Percentiles rank a stretch among this genome's conserved stretches.
These are phyloP conservation scores for Periplaneta americana DNA, from an alignment of 1,140 invertebrate genomes.

Conservation along the genomic window DNA sequence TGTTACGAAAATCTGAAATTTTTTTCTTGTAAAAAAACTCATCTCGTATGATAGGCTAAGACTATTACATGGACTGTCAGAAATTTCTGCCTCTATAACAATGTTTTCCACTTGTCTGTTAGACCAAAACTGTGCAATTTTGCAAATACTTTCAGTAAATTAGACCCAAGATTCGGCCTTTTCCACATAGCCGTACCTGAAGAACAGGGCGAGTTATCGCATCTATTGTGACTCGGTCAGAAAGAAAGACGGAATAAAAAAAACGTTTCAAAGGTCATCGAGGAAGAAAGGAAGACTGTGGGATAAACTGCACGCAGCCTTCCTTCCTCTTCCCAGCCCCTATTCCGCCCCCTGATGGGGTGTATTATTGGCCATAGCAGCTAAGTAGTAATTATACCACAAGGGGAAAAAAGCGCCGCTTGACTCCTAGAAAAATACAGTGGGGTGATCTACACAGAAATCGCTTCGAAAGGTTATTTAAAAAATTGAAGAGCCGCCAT, in stretches of 20 bases:
- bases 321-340: neutral
- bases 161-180: neutral
- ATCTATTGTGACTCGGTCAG: neutral
- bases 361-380: neutral
- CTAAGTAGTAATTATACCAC: neutral
- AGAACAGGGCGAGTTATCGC: neutral
- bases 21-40: no score
- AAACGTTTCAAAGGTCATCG: neutral
- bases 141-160: neutral
- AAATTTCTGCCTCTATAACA: no score
- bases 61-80: no score
- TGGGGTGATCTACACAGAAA: neutral
- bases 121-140: no score
- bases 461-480: neutral
- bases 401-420: neutral
- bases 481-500: neutral
- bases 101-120: no score
- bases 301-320: neutral
- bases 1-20: no score
- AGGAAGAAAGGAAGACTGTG: neutral
- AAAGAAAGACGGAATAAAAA: neutral
- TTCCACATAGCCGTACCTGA: neutral
- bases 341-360: neutral
- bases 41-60: no score
- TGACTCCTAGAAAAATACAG: neutral